A percentile compares a stretch with the other conserved stretches of the same genome.
Conservation (phyloP, 2,113 vertebrate genomes). For the Deroptyus accipitrinus region DNA sequence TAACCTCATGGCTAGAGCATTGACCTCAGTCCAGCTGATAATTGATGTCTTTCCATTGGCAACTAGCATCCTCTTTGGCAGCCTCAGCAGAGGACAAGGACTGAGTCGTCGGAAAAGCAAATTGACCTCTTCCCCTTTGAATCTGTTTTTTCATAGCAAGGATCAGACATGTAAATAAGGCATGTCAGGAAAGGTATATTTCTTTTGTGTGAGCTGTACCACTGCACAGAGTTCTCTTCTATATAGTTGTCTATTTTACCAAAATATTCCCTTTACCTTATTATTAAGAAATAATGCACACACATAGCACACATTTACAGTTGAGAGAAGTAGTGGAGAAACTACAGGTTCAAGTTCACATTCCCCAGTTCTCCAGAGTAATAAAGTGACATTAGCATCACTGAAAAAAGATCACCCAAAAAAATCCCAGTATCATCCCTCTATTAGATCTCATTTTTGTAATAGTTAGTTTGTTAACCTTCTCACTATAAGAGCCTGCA, state of each 20-base stretch:
- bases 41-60: slow-evolving; percentile 65
- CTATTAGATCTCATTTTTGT: not conserved
- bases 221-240: not conserved
- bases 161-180: slow-evolving; percentile 35
- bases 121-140: slow-evolving; percentile 63
- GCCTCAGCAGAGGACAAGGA: slow-evolving; percentile 9
- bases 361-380: not conserved
- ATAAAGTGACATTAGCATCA: not conserved
- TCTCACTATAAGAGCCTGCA: not conserved
- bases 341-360: not conserved
- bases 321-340: not conserved
- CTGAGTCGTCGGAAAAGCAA: slow-evolving; percentile 51
- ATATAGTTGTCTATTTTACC: not conserved
- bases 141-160: slow-evolving; percentile 13
- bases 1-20: slow-evolving; percentile 29
- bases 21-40: slow-evolving; percentile 44
- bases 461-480: not conserved
- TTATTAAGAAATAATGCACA: not conserved
- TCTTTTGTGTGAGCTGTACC: not conserved
- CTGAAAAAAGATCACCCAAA: not conserved
- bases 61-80: slow-evolving; percentile 52
- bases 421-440: not conserved
- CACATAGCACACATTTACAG: not conserved
- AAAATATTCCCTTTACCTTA: not conserved
- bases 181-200: not conserved